Base-by-base conservation (phyloP, 2,888 invertebrate species). In the Polietes domitor region DNA sequence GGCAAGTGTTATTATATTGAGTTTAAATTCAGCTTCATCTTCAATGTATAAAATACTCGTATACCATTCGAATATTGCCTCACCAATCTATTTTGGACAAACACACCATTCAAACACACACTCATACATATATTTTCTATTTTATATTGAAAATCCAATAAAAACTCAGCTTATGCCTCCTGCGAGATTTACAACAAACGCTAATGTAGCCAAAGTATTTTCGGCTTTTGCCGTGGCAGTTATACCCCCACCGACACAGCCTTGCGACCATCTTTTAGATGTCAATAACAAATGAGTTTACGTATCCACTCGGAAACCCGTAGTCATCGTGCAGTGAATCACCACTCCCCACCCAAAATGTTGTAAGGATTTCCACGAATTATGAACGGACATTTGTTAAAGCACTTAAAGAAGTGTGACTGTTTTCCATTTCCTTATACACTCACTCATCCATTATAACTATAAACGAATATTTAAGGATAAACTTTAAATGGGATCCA, bases 401-500 rank as follows among this genome's bases (percentile, higher is more conserved):
- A n/a, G 47, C 41, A 12, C 41, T 41, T 41, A 41, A 5, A 2
- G 2, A 47, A 47, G 5, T 47, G 47, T 15, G 47, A n/a, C 47
- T n/a, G 12, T 2, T n/a, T n/a, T 1, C n/a, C 47, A 47, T 47
- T n/a, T 15, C 47, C 47, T 15, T n/a, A 47, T 2, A n/a, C 15
- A 47, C n/a, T 47, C 47, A n/a, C 47, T 47, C 41, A 41, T 41
- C 47, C 47, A 47, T 47, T 47, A 47, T n/a, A n/a, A n/a, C 47
- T n/a, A 47, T n/a, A 47, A 47, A 47, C 47, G 47, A 47, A 47
- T 47, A 47, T 47, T 47, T n/a, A 12, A 47, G 1, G 47, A 47
- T 47, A 47, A 47, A 47, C 47, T 47, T 47, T 47, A 47, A 47
- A n/a, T 15, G 12, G 47, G 47, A 47, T 47, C n/a, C 47, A 47